A percentile compares a stretch with the other conserved stretches of the same genome.
These are phyloP conservation scores for Colistium nudipinnis DNA, from an alignment of 2,113 vertebrate genomes.

Conservation along the genomic window DNA sequence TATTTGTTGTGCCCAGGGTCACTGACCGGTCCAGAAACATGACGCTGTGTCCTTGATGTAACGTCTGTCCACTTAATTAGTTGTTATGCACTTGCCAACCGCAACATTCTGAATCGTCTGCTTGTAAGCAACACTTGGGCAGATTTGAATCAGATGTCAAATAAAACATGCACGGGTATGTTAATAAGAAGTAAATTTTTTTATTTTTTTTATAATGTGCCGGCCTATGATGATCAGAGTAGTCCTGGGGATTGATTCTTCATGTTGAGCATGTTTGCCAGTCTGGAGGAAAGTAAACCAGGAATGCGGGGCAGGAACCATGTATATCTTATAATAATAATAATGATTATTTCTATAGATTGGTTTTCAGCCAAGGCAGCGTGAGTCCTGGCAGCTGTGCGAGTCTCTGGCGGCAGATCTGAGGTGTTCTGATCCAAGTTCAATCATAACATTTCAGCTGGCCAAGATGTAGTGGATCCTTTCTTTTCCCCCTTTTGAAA, in stretches of 20 bases:
- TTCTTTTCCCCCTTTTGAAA: conserved; percentile 38
- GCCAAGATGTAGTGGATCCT: conserved; percentile 52
- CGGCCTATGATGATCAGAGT: conserved; percentile 2
- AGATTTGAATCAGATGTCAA: conserved; percentile 18
- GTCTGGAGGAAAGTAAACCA: conserved; percentile 33
- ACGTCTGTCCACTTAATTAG: too few relatives aligned
- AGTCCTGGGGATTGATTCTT: too few relatives aligned
- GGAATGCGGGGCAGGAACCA: conserved; percentile 37
- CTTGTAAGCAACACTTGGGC: too few relatives aligned
- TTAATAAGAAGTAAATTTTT: conserved; percentile 1
- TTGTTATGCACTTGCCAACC: too few relatives aligned
- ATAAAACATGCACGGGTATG: conserved; percentile 5
- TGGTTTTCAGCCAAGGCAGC: conserved; percentile 45
- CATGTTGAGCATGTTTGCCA: conserved; percentile 13
- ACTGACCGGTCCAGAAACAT: too few relatives aligned
- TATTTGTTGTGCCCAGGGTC: too few relatives aligned
- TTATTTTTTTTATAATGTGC: conserved; percentile 10
- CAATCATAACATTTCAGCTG: conserved; percentile 64
- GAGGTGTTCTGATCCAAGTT: conserved; percentile 57
- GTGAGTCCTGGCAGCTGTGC: conserved; percentile 51
- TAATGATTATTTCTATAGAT: conserved; percentile 54
- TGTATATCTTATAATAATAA: conserved; percentile 54
- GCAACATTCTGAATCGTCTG: too few relatives aligned
- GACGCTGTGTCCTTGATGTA: not conserved
- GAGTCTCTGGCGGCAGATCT: conserved; percentile 59